These are phyloP conservation scores for Astropecten irregularis DNA, from an alignment of 53 echinoderm and acorn worm genomes.

Conservation along the genomic window DNA sequence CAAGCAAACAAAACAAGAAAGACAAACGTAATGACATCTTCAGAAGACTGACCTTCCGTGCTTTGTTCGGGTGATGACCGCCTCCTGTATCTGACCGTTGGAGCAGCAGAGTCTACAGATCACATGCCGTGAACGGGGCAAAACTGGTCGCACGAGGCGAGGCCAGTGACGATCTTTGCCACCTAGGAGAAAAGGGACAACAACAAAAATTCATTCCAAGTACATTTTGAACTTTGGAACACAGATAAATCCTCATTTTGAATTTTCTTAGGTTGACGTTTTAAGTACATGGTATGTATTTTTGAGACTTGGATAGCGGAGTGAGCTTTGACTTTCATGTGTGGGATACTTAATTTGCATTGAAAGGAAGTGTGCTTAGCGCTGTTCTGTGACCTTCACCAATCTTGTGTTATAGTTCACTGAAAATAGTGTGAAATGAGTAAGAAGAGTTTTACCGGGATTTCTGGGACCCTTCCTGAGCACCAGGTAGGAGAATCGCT, in stretches of 20 bases:
- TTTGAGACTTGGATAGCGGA: too few species aligned
- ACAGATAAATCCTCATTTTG: background rate
- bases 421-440: too few species aligned
- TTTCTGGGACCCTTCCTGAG: constrained; percentile 74
- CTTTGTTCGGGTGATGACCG: constrained; percentile 76
- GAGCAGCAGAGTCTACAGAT: constrained; percentile 79
- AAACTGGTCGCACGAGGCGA: constrained; percentile 65
- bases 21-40: too few species aligned
- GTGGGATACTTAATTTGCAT: too few species aligned
- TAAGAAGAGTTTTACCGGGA: constrained; percentile 16
- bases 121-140: constrained; percentile 74
- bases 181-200: background rate
- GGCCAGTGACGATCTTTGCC: constrained; percentile 66
- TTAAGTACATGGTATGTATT: too few species aligned
- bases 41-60: constrained; percentile 87
- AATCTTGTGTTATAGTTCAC: too few species aligned
- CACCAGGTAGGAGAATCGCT: constrained; percentile 83
- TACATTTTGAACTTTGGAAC: background rate
- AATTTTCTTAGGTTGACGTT: background rate
- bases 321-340: too few species aligned
- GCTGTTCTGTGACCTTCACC: too few species aligned
- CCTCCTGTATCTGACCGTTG: constrained; percentile 75
- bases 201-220: background rate
- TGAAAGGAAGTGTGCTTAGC: too few species aligned
- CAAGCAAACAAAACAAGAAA: too few species aligned